Evolutionary conservation across 2,888 invertebrate genomes (phyloP).

Genomic region (Caenorhabditis panamensis): DNA sequence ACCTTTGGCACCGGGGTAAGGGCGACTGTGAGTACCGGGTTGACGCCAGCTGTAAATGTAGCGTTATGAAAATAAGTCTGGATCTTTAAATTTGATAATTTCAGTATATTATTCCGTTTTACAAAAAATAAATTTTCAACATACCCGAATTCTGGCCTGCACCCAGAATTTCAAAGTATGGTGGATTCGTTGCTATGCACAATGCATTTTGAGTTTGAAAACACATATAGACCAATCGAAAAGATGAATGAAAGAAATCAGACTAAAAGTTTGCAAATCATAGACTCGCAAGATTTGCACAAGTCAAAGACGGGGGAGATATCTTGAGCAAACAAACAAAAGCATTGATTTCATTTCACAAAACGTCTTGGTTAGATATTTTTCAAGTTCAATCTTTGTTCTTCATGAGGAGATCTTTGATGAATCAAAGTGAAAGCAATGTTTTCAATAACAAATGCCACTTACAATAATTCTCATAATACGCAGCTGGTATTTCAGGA

Average conservation of each 20-base stretch:
- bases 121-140: no score
- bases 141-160: slow-evolving; percentile 1
- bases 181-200: slow-evolving; percentile 28
- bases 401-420: background rate
- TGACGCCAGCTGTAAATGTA: slow-evolving; percentile 68
- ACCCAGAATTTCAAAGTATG: slow-evolving; percentile 31
- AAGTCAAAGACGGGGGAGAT: slow-evolving; percentile 16
- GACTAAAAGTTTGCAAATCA: slow-evolving; percentile 35
- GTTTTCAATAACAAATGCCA: slow-evolving; percentile 1
- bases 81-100: no score
- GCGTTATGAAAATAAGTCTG: no score
- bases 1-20: slow-evolving; percentile 73
- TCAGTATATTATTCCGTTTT: background rate
- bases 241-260: background rate
- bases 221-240: slow-evolving; percentile 31
- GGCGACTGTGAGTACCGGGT: slow-evolving; percentile 78
- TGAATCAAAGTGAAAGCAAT: background rate
- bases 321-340: slow-evolving; percentile 32
- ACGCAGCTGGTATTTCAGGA: slow-evolving; percentile 31
- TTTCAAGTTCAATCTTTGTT: background rate
- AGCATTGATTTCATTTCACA: slow-evolving; percentile 7
- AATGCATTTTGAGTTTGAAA: slow-evolving; percentile 40
- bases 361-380: background rate
- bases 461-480: slow-evolving; percentile 49
- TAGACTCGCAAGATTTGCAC: slow-evolving; percentile 27